Conservation (phyloP, 2,888 invertebrate genomes). For the Tortricodes alternella region DNA sequence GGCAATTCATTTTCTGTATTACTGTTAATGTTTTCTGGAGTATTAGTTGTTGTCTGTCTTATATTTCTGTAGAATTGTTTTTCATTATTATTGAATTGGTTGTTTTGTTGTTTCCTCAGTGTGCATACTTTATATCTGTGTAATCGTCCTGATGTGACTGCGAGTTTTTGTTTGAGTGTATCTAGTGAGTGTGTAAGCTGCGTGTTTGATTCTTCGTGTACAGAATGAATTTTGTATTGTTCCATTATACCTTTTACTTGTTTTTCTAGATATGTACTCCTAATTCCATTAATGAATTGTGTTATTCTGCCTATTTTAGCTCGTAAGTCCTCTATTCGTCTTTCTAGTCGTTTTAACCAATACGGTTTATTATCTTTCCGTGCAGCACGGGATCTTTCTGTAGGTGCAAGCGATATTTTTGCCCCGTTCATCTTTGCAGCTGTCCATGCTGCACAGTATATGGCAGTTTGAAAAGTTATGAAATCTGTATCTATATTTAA, state of each 20-base stretch:
- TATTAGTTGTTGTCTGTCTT: neutral
- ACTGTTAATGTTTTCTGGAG: neutral
- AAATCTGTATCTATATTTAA: conserved; percentile 6
- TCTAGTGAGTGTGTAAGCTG: conserved; percentile 21
- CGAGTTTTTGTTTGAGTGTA: conserved; percentile 30
- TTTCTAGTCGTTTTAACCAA: conserved; percentile 33
- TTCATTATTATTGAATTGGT: conserved; percentile 29
- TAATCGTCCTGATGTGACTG: conserved; percentile 18
- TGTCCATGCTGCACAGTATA: conserved; percentile 31
- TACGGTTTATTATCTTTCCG: neutral
- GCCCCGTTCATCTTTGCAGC: conserved; percentile 13
- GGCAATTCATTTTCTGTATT: conserved; percentile 1
- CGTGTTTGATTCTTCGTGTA: conserved; percentile 30
- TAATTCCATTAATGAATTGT: conserved; percentile 28
- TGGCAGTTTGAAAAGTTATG: conserved; percentile 6
- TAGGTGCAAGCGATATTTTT: conserved; percentile 5
- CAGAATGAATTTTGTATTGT: conserved; percentile 29
- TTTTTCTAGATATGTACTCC: conserved; percentile 1
- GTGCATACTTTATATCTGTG: conserved; percentile 28
- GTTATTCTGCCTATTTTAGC: conserved; percentile 28
- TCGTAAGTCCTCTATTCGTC: conserved; percentile 23
- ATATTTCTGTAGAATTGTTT: conserved; percentile 28
- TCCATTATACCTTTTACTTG: conserved; percentile 18
- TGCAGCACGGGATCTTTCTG: neutral
- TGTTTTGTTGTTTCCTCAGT: conserved; percentile 30